Evolutionary conservation across 2,113 vertebrate species (phyloP).

Genomic region (Phainopepla nitens): DNA sequence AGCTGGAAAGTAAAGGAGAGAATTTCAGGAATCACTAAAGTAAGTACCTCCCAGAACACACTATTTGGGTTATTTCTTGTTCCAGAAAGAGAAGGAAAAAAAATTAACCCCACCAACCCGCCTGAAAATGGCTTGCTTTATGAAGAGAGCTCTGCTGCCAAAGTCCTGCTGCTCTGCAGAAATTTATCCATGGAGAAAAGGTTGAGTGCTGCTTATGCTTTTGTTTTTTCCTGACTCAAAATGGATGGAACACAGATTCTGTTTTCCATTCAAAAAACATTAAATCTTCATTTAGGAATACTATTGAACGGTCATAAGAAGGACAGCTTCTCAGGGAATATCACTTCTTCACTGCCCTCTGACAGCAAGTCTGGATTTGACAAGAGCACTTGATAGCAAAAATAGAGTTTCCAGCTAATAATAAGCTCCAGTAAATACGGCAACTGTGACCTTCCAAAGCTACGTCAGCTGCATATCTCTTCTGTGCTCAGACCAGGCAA

Average conservation of each 20-base stretch:
- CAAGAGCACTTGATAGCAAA: conserved; percentile 45
- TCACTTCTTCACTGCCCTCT: conserved; percentile 40
- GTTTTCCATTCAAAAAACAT: conserved; percentile 59
- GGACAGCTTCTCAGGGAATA: conserved; percentile 62
- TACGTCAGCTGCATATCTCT: neutral
- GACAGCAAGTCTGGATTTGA: conserved; percentile 50
- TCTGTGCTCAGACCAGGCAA: neutral
- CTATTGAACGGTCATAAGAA: conserved; percentile 53
- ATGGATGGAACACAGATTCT: conserved; percentile 19
- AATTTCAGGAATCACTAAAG: conserved; percentile 29
- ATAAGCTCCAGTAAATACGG: conserved; percentile 51
- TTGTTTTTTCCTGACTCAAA: conserved; percentile 43
- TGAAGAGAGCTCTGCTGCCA: neutral
- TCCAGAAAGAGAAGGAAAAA: neutral
- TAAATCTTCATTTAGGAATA: conserved; percentile 59
- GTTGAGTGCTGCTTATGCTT: neutral
- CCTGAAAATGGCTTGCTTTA: conserved; percentile 22
- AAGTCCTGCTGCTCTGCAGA: conserved; percentile 14
- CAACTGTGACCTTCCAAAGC: conserved; percentile 47
- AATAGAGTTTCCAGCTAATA: conserved; percentile 56
- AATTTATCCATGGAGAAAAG: conserved; percentile 32
- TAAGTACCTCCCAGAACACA: neutral
- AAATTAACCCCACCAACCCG: neutral
- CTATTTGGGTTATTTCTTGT: neutral
- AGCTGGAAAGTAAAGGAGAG: neutral